Evolutionary conservation across 2,888 invertebrate genomes (phyloP).

Genomic region (Eristalis pertinax): DNA sequence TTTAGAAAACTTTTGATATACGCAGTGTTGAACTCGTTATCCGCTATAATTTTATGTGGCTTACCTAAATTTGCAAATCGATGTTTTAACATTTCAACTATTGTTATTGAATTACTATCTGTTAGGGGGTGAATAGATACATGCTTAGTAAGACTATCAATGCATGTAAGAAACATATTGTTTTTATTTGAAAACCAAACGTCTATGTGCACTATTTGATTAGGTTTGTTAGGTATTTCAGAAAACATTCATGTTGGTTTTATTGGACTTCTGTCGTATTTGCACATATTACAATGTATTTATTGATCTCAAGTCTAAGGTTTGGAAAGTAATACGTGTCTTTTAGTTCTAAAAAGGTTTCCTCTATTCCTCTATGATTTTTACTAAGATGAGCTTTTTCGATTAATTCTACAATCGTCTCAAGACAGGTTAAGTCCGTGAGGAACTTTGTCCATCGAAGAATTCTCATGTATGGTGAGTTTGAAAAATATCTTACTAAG

Average conservation of each 20-base stretch:
- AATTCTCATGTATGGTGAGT: constrained; percentile 19
- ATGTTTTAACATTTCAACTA: constrained; percentile 12
- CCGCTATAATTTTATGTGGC: constrained; percentile 22
- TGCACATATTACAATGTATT: neutral
- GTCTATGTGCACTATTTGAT: constrained; percentile 25
- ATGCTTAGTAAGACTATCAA: constrained; percentile 46
- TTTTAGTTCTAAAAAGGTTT: neutral
- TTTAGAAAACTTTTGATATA: constrained; percentile 30
- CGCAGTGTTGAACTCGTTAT: constrained; percentile 41
- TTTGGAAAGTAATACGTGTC: neutral
- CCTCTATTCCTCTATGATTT: too few relatives aligned
- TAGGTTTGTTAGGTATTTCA: too few relatives aligned
- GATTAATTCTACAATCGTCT: too few relatives aligned
- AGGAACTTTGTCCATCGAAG: neutral
- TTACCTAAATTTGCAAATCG: constrained; percentile 38
- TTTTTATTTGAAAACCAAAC: constrained; percentile 49
- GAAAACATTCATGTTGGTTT: too few relatives aligned
- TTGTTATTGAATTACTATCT: constrained; percentile 31
- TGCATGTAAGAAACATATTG: constrained; percentile 14
- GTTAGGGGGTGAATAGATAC: constrained; percentile 18
- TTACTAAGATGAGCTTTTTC: too few relatives aligned
- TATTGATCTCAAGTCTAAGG: neutral
- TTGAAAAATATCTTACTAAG: constrained; percentile 33
- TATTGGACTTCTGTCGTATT: too few relatives aligned
- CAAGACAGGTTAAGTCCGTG: neutral